Base-by-base conservation (phyloP, 2,888 invertebrate species). In the Athripsodes cinereus region DNA sequence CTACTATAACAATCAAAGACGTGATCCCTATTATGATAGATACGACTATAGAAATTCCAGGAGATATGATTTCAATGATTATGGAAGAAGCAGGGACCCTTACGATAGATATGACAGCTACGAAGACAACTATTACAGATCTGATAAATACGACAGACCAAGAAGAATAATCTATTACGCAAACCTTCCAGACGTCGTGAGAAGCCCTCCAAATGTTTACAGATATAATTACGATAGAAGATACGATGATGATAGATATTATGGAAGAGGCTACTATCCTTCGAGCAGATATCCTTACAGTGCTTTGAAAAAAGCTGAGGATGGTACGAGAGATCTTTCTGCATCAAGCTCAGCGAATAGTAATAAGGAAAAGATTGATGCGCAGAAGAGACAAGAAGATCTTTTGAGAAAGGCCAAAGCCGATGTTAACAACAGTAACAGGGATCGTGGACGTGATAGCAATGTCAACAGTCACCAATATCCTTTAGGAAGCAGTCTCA, bases 101-200 rank as follows among this genome's bases (percentile, higher is more conserved):
- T 75, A 75, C 63, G 58, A 62, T 35, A 52, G 60, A 51, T 73
- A 74, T 61, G 77, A 78, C 64, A 67, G 69, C 62, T 73, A 76
- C 61, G 76, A 77, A 20, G 56, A 49, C 22, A 47, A 46, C n/a
- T 57, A 57, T 48, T 50, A 57, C 49, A 70, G 73, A 65, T 67
- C 74, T 1, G 77, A 77, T 57, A 70, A 76, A 66, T 78, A 73
- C 65, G 78, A 79, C 58, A 80, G 79, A 66, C 81, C 81, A 6
- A 81, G 81, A 66, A 77, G 87, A 58, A 84, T 86, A 55, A 84
- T 87, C 57, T 87, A 87, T 67, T 87, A 87, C 65, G 85, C 87
- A 0, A 85, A 85, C 67, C 71, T 87, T 22, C 87, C 87, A 10
- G 87, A 87, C 70, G 81, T 86, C 2, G 82, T 85, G 0, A 74